A percentile compares a stretch with the other conserved stretches of the same genome.
These are phyloP conservation scores for Xerus rutilus DNA, from an alignment of 2,797 vertebrate species.

Conservation along the genomic window DNA sequence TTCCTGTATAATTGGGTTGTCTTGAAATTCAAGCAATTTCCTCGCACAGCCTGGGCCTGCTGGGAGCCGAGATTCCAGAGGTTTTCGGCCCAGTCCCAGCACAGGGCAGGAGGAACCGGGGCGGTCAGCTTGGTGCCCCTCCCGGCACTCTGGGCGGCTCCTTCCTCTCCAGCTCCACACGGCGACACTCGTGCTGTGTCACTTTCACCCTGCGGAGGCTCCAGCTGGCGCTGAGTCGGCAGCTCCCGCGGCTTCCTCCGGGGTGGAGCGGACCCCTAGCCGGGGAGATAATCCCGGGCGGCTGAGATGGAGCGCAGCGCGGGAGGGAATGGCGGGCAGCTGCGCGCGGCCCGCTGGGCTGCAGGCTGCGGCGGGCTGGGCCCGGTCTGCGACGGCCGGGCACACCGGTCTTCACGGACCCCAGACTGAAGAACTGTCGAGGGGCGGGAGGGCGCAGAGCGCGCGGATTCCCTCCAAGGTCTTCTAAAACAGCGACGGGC, in stretches of 20 bases:
- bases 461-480: neutral
- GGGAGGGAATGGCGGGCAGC: neutral
- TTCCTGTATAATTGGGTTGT: neutral
- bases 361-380: neutral
- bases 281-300: neutral
- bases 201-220: constrained; percentile 48
- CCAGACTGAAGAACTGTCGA: neutral
- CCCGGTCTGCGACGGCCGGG: neutral
- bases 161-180: constrained; percentile 41
- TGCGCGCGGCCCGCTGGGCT: neutral
- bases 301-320: neutral
- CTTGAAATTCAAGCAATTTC: constrained; percentile 27
- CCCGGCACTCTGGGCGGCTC: constrained; percentile 57
- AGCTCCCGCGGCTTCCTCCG: neutral
- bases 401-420: neutral
- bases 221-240: neutral
- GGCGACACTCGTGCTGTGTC: constrained; percentile 59
- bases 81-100: neutral
- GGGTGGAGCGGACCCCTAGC: neutral
- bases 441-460: too few species aligned
- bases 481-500: neutral
- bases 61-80: constrained; percentile 31
- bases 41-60: neutral
- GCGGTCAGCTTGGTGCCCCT: neutral
- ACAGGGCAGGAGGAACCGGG: neutral